Evolutionary conservation across 2,888 invertebrate species (phyloP), one percentile per base, ranked within the genome.

Genomic region (Ctena decussata): DNA sequence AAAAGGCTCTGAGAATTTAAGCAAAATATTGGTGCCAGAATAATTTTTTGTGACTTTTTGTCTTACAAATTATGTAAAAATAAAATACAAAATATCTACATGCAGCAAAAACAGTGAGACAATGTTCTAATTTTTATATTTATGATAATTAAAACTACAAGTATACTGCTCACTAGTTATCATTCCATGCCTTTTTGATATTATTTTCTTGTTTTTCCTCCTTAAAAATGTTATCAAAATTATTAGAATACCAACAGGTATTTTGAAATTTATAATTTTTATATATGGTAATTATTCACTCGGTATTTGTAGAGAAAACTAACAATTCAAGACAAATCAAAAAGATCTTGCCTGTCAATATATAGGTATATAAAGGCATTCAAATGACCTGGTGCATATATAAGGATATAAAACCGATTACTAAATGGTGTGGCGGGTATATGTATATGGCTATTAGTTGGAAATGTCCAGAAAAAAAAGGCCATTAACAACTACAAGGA

Each of bases 401-500:
- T 41, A 41, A 41, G 15, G n/a, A n/a, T n/a, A n/a, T n/a, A n/a
- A n/a, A n/a, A 41, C 6, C 8, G 15, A 41, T 41, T 41, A 6
- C 41, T 41, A 41, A 41, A 6, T 41, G 41, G 41, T n/a, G n/a
- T n/a, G 21, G 21, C 8, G 32, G 60, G 27, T 60, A 30, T 27
- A 30, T 30, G 30, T 24, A 60, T 60, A 65, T 8, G 35, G 65
- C 65, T 65, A 65, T 65, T 65, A 65, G 65, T 65, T 65, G 65
- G 35, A 65, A 65, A 65, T 65, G 65, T 65, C 65, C 65, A 65
- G 65, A 57, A 57, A 3, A 65, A n/a, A 65, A 65, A 65, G 65
- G 65, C 65, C 65, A 65, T 65, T 65, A 65, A 65, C 65, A 65
- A 65, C 65, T 65, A 65, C 65, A 65, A 65, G 18, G 18, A 21